Evolutionary conservation across 2,888 invertebrate species (phyloP).

Genomic region (Drosophila testacea): DNA sequence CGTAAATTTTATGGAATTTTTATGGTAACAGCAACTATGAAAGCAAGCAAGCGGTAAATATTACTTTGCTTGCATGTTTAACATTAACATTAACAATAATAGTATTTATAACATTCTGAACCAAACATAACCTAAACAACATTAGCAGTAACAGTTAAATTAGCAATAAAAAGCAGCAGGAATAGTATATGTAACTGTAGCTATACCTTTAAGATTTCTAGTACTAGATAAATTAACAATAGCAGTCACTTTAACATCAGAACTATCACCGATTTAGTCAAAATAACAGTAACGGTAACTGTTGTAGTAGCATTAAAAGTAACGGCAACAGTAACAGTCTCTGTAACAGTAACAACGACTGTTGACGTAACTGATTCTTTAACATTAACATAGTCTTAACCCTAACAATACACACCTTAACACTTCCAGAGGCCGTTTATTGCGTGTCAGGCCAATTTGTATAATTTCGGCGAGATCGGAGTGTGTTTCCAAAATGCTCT

Average conservation of each 20-base stretch:
- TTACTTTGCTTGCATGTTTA: background rate
- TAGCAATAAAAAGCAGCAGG: background rate
- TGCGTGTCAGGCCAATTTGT: slow-evolving; percentile 90
- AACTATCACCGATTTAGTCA: background rate
- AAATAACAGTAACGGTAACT: background rate
- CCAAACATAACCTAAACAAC: background rate
- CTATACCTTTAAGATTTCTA: background rate
- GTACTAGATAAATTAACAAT: background rate
- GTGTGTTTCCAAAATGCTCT: slow-evolving; percentile 89
- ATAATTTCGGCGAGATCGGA: slow-evolving; percentile 90
- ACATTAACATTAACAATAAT: background rate
- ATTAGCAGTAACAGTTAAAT: background rate
- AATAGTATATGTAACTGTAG: background rate
- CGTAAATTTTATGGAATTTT: background rate
- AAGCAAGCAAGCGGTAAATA: background rate
- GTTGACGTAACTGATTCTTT: too few relatives aligned
- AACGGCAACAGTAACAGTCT: background rate
- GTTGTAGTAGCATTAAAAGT: background rate
- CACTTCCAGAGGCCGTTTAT: slow-evolving; percentile 91
- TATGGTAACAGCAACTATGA: background rate
- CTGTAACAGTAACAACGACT: background rate
- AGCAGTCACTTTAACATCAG: background rate
- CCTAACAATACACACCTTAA: slow-evolving; percentile 67
- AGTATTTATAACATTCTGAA: background rate
- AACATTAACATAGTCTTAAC: background rate